phyloP scores from a whole-genome alignment of 2,113 vertebrate genomes.

The Excalfactoria chinensis region DNA sequence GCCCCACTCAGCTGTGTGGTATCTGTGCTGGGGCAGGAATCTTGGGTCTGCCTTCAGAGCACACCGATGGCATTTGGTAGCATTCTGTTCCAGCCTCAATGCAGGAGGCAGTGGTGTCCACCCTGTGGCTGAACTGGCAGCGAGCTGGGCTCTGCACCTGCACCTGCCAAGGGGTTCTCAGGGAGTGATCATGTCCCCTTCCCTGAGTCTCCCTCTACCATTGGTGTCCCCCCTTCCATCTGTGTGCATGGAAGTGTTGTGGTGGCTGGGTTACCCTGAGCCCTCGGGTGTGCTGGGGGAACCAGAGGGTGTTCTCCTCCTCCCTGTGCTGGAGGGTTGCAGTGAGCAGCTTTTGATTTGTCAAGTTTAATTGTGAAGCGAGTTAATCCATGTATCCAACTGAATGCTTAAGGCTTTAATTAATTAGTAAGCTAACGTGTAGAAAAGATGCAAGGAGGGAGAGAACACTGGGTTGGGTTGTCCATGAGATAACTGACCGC shows the following conservation, averaged over 20 bases:
- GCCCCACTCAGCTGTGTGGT: neutral
- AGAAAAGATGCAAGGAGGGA: neutral
- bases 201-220: neutral
- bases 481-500: accelerated
- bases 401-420: constrained; percentile 17
- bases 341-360: neutral
- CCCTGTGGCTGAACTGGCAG: neutral
- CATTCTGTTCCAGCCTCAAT: neutral
- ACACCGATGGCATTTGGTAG: neutral
- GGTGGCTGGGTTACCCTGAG: neutral
- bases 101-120: neutral
- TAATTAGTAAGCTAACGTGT: neutral
- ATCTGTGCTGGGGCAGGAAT: neutral
- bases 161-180: neutral
- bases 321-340: neutral
- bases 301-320: neutral
- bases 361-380: neutral
- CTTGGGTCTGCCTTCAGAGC: neutral
- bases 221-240: neutral
- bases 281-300: accelerated
- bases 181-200: too few relatives aligned
- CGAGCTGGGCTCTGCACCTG: neutral
- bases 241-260: neutral
- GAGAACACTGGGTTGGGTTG: neutral
- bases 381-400: constrained; percentile 30